These are phyloP conservation scores for Panthera uncia DNA, from an alignment of 2,113 vertebrate species.

Conservation along the genomic window DNA sequence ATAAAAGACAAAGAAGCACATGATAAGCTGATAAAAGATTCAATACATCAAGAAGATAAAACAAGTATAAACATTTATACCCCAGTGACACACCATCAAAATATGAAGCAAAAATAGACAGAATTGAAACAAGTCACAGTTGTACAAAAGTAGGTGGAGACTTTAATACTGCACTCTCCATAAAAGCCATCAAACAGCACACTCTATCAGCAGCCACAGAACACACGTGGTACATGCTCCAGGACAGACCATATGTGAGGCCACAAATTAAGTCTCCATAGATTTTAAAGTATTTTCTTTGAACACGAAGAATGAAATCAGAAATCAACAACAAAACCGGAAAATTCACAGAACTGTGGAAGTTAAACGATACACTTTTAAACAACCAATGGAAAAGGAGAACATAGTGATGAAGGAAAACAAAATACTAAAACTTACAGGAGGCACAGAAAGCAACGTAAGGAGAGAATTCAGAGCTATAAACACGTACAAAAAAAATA, in stretches of 20 bases:
- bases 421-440: background rate
- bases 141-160: background rate
- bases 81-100: background rate
- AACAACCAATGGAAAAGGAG: background rate
- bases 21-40: background rate
- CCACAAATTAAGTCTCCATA: background rate
- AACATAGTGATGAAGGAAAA: background rate
- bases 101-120: background rate
- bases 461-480: background rate
- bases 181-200: background rate
- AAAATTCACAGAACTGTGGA: background rate
- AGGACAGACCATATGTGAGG: background rate
- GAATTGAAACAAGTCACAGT: background rate
- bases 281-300: background rate
- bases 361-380: background rate
- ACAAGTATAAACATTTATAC: background rate
- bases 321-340: background rate
- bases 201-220: background rate
- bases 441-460: background rate
- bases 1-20: background rate
- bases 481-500: background rate
- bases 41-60: background rate
- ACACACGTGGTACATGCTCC: background rate
- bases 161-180: background rate
- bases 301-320: background rate